A percentile compares a stretch with the other conserved stretches of the same genome.
These are phyloP conservation scores for Platyura marginata DNA, from an alignment of 1,140 invertebrate species.

Conservation along the genomic window DNA sequence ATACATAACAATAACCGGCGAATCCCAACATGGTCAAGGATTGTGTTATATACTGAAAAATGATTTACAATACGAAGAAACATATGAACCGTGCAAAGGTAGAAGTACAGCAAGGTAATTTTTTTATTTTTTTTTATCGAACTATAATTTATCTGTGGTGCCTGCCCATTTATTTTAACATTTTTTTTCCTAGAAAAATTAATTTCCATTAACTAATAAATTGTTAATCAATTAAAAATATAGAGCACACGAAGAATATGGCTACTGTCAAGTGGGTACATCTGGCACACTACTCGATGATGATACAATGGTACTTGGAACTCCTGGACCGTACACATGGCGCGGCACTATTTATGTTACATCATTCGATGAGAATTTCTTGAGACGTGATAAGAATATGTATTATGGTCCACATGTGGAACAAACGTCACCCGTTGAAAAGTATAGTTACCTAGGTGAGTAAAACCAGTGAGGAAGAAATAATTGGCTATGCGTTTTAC, in stretches of 20 bases:
- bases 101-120: constrained; percentile 46
- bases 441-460: constrained; percentile 76
- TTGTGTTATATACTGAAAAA: constrained; percentile 72
- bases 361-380: constrained; percentile 50
- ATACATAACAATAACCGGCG: constrained; percentile 44
- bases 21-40: constrained; percentile 68
- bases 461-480: constrained; percentile 7
- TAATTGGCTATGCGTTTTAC: too few species aligned
- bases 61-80: constrained; percentile 46
- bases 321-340: constrained; percentile 77
- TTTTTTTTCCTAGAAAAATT: neutral
- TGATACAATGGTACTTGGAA: constrained; percentile 62
- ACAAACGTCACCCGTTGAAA: constrained; percentile 52
- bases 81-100: constrained; percentile 65
- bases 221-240: too few species aligned
- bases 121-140: neutral
- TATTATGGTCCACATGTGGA: constrained; percentile 53
- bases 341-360: constrained; percentile 69
- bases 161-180: too few species aligned
- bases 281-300: constrained; percentile 62
- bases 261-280: constrained; percentile 84
- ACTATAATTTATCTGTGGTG: too few species aligned
- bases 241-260: constrained; percentile 69
- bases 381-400: constrained; percentile 55
- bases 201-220: too few species aligned